Evolutionary conservation across 2,113 vertebrate species (phyloP).

Genomic region (Manacus vitellinus): DNA sequence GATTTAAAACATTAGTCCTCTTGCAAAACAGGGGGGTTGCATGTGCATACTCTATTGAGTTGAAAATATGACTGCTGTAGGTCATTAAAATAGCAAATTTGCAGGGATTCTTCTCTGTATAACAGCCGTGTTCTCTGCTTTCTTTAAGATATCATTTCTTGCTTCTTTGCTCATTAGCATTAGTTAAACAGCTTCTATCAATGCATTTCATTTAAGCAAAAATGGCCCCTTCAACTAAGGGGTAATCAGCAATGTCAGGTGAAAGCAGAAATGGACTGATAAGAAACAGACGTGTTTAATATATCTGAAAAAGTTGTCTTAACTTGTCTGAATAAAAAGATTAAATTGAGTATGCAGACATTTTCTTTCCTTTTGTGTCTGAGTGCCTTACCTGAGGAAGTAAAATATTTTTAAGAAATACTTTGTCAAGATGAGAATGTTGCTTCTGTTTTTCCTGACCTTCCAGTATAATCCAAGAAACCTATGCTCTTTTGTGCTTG

Average conservation of each 20-base stretch:
- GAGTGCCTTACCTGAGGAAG: background rate
- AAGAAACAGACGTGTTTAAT: background rate
- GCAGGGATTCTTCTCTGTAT: background rate
- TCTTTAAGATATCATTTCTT: slow-evolving; percentile 12
- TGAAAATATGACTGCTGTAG: slow-evolving; percentile 25
- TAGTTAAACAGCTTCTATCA: slow-evolving; percentile 33
- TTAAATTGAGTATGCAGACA: background rate
- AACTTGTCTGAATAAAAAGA: background rate
- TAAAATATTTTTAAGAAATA: background rate
- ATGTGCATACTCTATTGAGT: background rate
- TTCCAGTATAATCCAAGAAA: background rate
- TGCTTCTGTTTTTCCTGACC: background rate
- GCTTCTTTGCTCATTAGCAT: slow-evolving; percentile 29
- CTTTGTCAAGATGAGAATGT: background rate
- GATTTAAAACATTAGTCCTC: slow-evolving; percentile 38
- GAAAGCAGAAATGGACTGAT: slow-evolving; percentile 3
- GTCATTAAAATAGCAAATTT: slow-evolving; percentile 42
- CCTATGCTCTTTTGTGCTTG: slow-evolving; percentile 30
- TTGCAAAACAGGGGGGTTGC: slow-evolving; percentile 12
- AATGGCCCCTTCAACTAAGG: background rate
- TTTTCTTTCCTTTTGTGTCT: background rate
- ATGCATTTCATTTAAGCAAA: slow-evolving; percentile 27
- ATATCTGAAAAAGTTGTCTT: background rate
- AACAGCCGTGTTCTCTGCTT: background rate
- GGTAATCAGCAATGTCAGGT: background rate